A percentile compares a stretch with the other conserved stretches of the same genome.
Evolutionary conservation across 2,888 invertebrate species (phyloP).

Genomic region (Gnatocerus cornutus): DNA sequence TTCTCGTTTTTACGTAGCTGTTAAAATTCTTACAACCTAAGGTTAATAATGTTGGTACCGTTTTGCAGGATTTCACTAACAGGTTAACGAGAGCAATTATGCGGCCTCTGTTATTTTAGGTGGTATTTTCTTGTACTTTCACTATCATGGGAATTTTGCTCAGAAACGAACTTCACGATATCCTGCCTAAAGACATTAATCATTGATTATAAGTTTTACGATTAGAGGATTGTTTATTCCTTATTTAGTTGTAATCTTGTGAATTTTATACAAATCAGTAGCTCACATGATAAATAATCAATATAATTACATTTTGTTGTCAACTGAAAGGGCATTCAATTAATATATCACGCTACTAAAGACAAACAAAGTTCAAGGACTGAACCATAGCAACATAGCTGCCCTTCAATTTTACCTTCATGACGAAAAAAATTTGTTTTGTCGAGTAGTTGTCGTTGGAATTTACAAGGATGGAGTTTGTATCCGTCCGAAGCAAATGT

Average conservation of each 20-base stretch:
- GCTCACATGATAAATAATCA: conserved; percentile 3
- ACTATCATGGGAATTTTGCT: conserved; percentile 22
- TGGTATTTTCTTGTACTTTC: conserved; percentile 30
- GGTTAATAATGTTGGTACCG: background rate
- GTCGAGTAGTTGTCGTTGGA: conserved; percentile 12
- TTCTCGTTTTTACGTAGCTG: conserved; percentile 5
- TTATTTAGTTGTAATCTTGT: conserved; percentile 2
- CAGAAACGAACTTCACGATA: conserved; percentile 7
- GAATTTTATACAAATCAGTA: conserved; percentile 15
- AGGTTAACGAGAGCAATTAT: conserved; percentile 9
- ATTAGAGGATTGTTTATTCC: conserved; percentile 7
- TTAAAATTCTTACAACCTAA: conserved; percentile 17
- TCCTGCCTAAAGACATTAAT: conserved; percentile 12
- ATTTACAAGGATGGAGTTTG: conserved; percentile 5
- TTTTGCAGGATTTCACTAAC: conserved; percentile 10
- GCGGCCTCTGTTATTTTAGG: conserved; percentile 21
- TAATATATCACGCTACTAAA: conserved; percentile 16
- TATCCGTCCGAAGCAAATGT: no score
- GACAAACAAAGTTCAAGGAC: conserved; percentile 33
- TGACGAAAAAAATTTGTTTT: conserved; percentile 19
- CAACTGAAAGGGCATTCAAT: conserved; percentile 20
- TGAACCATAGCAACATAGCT: background rate
- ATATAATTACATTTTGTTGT: conserved; percentile 9
- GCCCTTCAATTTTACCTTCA: conserved; percentile 34
- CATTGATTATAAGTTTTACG: conserved; percentile 5